Percentiles rank a stretch among this genome's conserved stretches.
Evolutionary conservation across 2,113 vertebrate species (phyloP).

Genomic region (Pomatorhinus ruficollis): DNA sequence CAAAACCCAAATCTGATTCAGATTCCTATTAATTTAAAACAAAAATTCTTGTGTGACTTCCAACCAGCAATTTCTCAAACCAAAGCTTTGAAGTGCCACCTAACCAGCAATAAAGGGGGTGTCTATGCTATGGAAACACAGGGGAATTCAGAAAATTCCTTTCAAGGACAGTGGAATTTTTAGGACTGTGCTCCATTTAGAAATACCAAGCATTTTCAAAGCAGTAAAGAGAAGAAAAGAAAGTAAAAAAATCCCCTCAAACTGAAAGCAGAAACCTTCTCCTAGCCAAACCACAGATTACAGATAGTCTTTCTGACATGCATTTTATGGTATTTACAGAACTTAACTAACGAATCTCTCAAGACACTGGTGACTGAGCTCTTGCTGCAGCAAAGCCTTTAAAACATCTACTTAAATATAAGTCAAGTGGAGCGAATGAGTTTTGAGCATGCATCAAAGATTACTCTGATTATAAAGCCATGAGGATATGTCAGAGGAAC

Average conservation of each 20-base stretch:
- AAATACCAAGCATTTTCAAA: constrained; percentile 26
- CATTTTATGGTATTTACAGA: constrained; percentile 19
- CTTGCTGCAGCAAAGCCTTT: constrained; percentile 16
- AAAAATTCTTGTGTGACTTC: constrained; percentile 28
- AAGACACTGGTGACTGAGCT: neutral
- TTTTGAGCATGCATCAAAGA: neutral
- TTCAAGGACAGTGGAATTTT: constrained; percentile 42
- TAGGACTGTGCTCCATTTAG: neutral
- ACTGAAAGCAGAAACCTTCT: constrained; percentile 21
- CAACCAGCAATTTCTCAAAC: constrained; percentile 22
- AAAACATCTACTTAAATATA: neutral
- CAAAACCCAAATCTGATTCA: neutral
- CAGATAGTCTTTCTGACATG: neutral
- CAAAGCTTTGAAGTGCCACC: constrained; percentile 35
- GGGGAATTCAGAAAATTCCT: constrained; percentile 20
- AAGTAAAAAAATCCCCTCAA: neutral
- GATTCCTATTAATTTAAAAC: constrained; percentile 4
- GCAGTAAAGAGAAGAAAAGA: neutral
- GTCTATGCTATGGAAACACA: neutral
- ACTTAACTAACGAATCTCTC: constrained; percentile 20
- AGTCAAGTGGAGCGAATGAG: neutral
- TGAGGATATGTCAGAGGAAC: neutral
- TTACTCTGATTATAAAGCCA: neutral
- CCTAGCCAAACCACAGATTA: constrained; percentile 15
- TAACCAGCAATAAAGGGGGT: neutral